These are phyloP conservation scores for Bilobella aurantiaca DNA, from an alignment of 1,140 invertebrate species.

Conservation along the genomic window DNA sequence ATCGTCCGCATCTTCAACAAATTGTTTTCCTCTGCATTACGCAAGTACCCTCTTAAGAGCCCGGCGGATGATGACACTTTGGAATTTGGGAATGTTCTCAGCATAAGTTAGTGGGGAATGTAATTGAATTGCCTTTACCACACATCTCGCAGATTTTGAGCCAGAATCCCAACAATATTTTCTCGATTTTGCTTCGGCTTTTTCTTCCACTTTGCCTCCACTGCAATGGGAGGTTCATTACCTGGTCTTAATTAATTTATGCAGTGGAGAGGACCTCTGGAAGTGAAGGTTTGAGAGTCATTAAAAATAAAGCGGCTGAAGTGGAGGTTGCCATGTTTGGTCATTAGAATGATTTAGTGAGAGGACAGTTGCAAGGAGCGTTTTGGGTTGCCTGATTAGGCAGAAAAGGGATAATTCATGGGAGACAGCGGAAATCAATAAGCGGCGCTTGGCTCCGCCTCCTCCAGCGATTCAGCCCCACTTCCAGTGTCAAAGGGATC, in stretches of 20 bases:
- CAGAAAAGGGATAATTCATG: neutral
- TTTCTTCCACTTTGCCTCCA: neutral
- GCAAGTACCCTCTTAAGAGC: no score
- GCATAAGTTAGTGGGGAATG: constrained; percentile 1
- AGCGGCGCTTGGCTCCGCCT: neutral
- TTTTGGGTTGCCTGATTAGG: neutral
- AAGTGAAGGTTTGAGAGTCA: neutral
- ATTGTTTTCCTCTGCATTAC: neutral
- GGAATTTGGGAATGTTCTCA: constrained; percentile 5
- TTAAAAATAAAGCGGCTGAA: neutral
- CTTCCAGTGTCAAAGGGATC: neutral
- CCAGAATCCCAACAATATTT: neutral
- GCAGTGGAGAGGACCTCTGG: neutral
- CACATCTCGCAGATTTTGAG: constrained; percentile 1
- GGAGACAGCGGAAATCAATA: constrained; percentile 3
- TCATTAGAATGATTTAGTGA: neutral
- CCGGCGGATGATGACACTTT: neutral
- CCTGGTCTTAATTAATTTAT: neutral
- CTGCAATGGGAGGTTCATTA: neutral
- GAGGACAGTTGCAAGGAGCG: neutral
- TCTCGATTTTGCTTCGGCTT: neutral
- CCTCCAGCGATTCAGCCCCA: neutral
- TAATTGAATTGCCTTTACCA: constrained; percentile 1
- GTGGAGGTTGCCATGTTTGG: neutral
- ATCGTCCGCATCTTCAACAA: neutral